Evolutionary conservation across 2,113 vertebrate genomes (phyloP), one percentile per base, ranked within the genome.

Genomic region (Illadopsis cleaveri): DNA sequence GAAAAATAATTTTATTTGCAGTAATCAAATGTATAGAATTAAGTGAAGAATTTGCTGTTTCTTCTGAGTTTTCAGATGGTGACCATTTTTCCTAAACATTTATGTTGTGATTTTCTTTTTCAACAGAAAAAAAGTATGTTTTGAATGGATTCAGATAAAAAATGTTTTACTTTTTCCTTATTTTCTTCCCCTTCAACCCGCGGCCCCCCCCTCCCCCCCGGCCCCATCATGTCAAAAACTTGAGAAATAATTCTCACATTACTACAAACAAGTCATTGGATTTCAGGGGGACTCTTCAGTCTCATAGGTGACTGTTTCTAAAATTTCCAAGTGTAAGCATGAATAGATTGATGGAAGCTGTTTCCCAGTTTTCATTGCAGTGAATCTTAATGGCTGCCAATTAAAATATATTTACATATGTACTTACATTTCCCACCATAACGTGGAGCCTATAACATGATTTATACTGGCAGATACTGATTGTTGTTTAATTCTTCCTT

Each of bases 401-500:
- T 87, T 94, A 84, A 92, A 91, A 91, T 53, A 60, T 57, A 56
- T 89, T 89, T 91, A 69, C 35, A n/a, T 65, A 57, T 16, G 31
- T 68, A 44, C 56, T 73, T 77, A 15, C 14, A 35, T 83, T 90
- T 94, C 51, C 76, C 61, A 71, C 68, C 21, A 6, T 83, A 80
- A 90, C 25, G 27, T 70, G 45, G 60, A 27, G 6, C 69, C 65
- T 87, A 4, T 83, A 85, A 65, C 47, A 12, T 83, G 93, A 92
- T 86, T 94, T 96, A 94, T 27, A 56, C 71, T 82, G 90, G 48
- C 70, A 86, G 58, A 37, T 96, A 96, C 88, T 95, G 96, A 95
- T 86, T 83, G 95, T 95, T 94, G 37, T 75, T 65, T 72, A 97
- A 78, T 91, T 96, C 79, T 97, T 93, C 85, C 76, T 96, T 97